Conservation (phyloP, 2,113 vertebrate species). For the Coracopsis vasa region DNA sequence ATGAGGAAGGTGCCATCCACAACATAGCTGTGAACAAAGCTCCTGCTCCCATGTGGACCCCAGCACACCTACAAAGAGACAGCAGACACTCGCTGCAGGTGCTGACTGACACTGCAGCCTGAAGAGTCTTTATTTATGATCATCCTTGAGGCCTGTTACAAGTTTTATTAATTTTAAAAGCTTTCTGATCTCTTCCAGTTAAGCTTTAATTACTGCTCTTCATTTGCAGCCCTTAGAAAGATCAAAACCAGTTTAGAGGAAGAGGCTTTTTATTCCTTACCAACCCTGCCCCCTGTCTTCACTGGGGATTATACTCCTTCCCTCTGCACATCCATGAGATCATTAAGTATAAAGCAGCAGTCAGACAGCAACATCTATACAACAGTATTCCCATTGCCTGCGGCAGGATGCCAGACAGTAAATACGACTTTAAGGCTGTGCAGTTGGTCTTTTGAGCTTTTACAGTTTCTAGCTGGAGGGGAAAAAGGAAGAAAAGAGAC, state of each 20-base stretch:
- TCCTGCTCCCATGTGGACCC: background rate
- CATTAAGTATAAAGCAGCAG: background rate
- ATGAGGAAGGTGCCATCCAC: background rate
- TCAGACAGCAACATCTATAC: background rate
- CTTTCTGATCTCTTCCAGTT: conserved; percentile 19
- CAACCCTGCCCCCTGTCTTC: background rate
- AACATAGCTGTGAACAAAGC: background rate
- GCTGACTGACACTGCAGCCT: background rate
- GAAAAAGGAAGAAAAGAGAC: background rate
- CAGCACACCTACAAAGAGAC: background rate
- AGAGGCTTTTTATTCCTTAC: background rate
- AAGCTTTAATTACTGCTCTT: conserved; percentile 13
- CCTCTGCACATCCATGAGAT: background rate
- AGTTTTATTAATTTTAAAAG: conserved; percentile 21
- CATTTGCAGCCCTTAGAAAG: background rate
- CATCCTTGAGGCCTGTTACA: background rate
- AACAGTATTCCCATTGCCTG: background rate
- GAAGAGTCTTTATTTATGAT: background rate
- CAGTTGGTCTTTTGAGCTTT: background rate
- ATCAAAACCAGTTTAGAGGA: conserved; percentile 12
- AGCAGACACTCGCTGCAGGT: rapidly evolving
- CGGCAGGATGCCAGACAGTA: background rate
- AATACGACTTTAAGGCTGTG: background rate
- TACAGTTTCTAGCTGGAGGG: background rate
- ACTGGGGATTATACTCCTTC: background rate